phyloP scores from a whole-genome alignment of 2,888 invertebrate genomes.

The Plebejus anna region DNA sequence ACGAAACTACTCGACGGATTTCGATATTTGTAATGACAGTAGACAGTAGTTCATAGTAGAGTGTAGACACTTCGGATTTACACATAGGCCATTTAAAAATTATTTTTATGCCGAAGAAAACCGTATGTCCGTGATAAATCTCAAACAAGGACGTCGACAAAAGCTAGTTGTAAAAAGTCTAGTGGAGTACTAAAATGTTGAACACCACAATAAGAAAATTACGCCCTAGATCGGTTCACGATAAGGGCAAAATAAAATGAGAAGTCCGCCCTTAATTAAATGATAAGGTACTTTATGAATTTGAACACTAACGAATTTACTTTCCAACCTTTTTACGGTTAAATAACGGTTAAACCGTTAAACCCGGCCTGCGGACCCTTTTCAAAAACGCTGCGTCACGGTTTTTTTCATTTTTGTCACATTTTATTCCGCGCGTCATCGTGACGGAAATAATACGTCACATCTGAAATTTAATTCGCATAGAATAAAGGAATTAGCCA shows the following conservation, averaged over 20 bases:
- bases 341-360: background rate
- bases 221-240: background rate
- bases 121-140: too few relatives aligned
- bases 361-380: slow-evolving; percentile 5
- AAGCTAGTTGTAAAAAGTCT: background rate
- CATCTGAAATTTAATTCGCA: background rate
- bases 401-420: background rate
- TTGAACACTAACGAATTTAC: slow-evolving; percentile 23
- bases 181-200: background rate
- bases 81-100: too few relatives aligned
- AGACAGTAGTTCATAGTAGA: too few relatives aligned
- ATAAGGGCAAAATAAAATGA: slow-evolving; percentile 13
- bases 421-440: background rate
- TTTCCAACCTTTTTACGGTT: slow-evolving; percentile 15
- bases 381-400: slow-evolving; percentile 10
- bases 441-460: background rate
- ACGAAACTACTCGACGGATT: too few relatives aligned
- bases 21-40: too few relatives aligned
- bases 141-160: too few relatives aligned
- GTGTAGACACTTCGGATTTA: too few relatives aligned
- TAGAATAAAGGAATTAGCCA: background rate
- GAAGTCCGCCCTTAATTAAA: slow-evolving; percentile 8
- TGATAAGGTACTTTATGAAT: slow-evolving; percentile 23
- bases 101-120: too few relatives aligned
- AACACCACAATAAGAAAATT: background rate